Percentiles rank a stretch among this genome's conserved stretches.
phyloP scores from a whole-genome alignment of 2,797 vertebrate species.

The Myotis pilosus region DNA sequence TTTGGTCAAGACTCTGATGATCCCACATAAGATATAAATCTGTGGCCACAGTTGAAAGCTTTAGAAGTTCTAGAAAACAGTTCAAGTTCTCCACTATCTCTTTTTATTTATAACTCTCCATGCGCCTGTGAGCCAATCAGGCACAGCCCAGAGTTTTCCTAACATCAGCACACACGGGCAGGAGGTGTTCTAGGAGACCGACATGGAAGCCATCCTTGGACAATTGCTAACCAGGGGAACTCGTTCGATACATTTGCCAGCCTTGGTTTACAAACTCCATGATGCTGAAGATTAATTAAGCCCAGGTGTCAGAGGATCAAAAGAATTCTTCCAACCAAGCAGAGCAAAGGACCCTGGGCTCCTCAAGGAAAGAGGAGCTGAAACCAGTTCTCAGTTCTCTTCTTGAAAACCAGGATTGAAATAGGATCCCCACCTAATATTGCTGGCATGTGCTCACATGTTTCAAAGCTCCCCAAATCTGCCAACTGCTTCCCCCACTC shows the following conservation, averaged over 20 bases:
- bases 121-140: neutral
- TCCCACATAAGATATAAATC: neutral
- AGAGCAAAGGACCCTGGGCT: slow-evolving; percentile 74
- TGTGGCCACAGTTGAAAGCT: neutral
- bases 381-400: slow-evolving; percentile 73
- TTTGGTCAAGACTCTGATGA: neutral
- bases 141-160: neutral
- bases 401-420: slow-evolving; percentile 73
- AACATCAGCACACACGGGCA: neutral
- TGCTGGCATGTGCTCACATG: slow-evolving; percentile 74
- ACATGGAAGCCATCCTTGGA: slow-evolving; percentile 56
- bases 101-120: neutral
- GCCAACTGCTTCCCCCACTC: slow-evolving; percentile 62
- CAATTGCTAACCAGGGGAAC: neutral
- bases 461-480: slow-evolving; percentile 78
- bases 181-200: neutral
- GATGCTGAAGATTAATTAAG: slow-evolving; percentile 74
- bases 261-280: slow-evolving; percentile 61
- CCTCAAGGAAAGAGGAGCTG: slow-evolving; percentile 74
- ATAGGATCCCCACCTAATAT: slow-evolving; percentile 77
- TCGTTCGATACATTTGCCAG: slow-evolving; percentile 42
- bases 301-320: slow-evolving; percentile 70
- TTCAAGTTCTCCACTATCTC: neutral
- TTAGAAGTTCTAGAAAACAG: neutral
- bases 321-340: slow-evolving; percentile 78